A percentile compares a stretch with the other conserved stretches of the same genome.
phyloP scores from a whole-genome alignment of 2,888 invertebrate genomes.

The Pristionchus fissidentatus region DNA sequence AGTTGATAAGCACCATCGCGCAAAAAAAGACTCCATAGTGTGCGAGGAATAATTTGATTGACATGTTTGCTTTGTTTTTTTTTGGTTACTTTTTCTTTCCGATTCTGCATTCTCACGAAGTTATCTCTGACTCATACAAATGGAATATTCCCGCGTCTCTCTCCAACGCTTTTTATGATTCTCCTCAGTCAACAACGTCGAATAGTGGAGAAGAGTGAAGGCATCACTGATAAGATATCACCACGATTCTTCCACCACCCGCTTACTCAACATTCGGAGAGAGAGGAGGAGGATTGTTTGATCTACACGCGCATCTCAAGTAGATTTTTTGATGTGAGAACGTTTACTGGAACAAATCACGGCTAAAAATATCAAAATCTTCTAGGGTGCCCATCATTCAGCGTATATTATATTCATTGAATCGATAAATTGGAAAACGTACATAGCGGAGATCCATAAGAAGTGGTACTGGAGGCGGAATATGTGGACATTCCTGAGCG shows the following conservation, averaged over 20 bases:
- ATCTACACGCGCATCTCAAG: slow-evolving; percentile 36
- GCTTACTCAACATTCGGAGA: slow-evolving; percentile 25
- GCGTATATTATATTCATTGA: background rate
- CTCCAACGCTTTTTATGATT: background rate
- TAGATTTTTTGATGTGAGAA: background rate
- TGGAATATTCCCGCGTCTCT: background rate
- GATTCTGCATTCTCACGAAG: too few species aligned
- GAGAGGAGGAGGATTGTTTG: slow-evolving; percentile 15
- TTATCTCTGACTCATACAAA: background rate
- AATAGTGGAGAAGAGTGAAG: background rate
- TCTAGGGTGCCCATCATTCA: background rate
- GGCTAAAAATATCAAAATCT: background rate
- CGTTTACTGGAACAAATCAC: background rate
- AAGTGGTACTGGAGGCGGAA: slow-evolving; percentile 55
- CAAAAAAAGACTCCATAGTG: too few species aligned
- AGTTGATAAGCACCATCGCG: too few species aligned
- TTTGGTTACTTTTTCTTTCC: background rate
- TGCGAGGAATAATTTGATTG: background rate
- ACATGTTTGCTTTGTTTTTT: background rate
- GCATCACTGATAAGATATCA: slow-evolving; percentile 13
- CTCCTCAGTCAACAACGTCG: background rate
- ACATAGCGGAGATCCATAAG: slow-evolving; percentile 61
- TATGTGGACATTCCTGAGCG: slow-evolving; percentile 52
- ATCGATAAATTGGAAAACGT: slow-evolving; percentile 40
- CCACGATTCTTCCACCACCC: background rate